Base-by-base conservation (phyloP, 2,888 invertebrate genomes). In the Cantharis lateralis region DNA sequence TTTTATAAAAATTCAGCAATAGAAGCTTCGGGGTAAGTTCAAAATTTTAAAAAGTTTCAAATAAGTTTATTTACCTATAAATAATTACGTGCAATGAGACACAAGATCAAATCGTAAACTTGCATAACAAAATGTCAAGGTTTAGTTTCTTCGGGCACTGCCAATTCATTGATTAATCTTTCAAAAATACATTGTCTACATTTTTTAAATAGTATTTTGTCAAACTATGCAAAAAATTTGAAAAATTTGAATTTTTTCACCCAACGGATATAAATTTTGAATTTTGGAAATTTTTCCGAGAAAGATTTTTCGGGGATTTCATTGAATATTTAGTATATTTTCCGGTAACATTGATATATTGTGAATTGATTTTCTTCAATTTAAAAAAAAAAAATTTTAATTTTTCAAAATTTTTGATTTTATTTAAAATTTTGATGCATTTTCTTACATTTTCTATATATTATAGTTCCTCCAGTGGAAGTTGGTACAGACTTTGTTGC, bases 21-120 rank as follows among this genome's bases (percentile, higher is more conserved):
- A 68, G 80, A 82, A 69, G 74, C 83, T 10, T 72, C 81, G 20
- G 84, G 85, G 86, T 86, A 81, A 86, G 86, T 83, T 64, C 20
- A 15, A 24, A 13, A 66, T n/a, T 66, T 66, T 69, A 7, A 20
- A 26, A 10, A 26, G n/a, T 13, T n/a, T n/a, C 13, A 13, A 32
- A 32, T 32, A 62, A 62, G 62, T 62, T 16, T 62, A 11, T 15
- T 62, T 15, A 18, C 18, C 63, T 18, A 63, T 63, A 63, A 63
- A 18, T 66, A 66, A n/a, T 64, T 66, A 11, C n/a, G 64, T 66
- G 24, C 15, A 20, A 20, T 66, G 24, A 66, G 16, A n/a, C n/a
- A 20, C 64, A 66, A 20, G 18, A 20, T n/a, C 18, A 66, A 66
- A 66, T 18, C 24, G 20, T 16, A 20, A 9, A 28, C 63, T 64